A percentile compares a stretch with the other conserved stretches of the same genome.
phyloP scores from a whole-genome alignment of 2,888 invertebrate species.

The Opisthograptis luteolata region DNA sequence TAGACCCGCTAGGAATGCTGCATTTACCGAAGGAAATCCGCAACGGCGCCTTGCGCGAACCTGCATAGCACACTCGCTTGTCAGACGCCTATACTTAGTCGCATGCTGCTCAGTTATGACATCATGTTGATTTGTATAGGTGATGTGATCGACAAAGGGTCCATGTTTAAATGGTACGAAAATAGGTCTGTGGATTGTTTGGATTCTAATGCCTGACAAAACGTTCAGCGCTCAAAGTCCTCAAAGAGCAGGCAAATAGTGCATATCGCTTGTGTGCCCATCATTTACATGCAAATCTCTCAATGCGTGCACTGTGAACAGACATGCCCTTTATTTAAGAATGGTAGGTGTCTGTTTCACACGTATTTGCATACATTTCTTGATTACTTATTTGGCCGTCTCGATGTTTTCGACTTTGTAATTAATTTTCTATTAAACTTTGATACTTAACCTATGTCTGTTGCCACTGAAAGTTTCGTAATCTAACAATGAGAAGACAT shows the following conservation, averaged over 20 bases:
- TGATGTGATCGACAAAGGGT: conserved; percentile 58
- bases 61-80: conserved; percentile 52
- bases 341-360: background rate
- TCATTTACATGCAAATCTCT: conserved; percentile 27
- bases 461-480: too few relatives aligned
- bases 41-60: conserved; percentile 68
- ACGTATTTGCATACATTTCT: background rate
- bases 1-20: conserved; percentile 73
- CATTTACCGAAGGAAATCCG: conserved; percentile 80
- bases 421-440: too few relatives aligned
- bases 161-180: conserved; percentile 38
- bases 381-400: background rate
- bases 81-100: conserved; percentile 48
- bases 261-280: conserved; percentile 28
- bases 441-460: too few relatives aligned
- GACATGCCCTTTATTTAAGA: background rate
- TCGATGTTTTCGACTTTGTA: too few relatives aligned
- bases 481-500: too few relatives aligned
- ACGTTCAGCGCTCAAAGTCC: conserved; percentile 15
- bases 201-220: conserved; percentile 26
- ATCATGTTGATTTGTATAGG: conserved; percentile 68
- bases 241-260: conserved; percentile 25
- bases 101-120: conserved; percentile 52
- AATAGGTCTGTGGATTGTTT: conserved; percentile 39
- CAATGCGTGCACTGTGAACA: conserved; percentile 6